Evolutionary conservation across 1,140 invertebrate species (phyloP), one percentile per base, ranked within the genome.

Genomic region (Leptinotarsa defecta): DNA sequence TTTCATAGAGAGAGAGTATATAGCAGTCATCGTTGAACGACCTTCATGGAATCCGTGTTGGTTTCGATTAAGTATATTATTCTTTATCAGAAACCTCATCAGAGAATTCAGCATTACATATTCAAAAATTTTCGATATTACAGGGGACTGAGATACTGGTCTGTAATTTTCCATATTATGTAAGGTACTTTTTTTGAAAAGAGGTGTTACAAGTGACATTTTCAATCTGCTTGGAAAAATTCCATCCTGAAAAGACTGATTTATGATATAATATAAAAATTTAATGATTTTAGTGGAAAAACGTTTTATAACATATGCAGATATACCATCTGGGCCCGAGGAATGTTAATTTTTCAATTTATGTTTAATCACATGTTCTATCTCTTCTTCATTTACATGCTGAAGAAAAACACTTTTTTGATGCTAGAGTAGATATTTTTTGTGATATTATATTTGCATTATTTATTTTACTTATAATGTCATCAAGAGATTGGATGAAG

Each of bases 291-390:
- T 13, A 61, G 11, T 61, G 57, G 57, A 61, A 61, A 61, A 13
- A 61, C 57, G 57, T 61, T 27, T 27, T 0, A 27, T 27, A 27
- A 27, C 27, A 27, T 27, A 27, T 27, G 27, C 27, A 27, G 27
- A 27, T 27, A 6, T 27, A 27, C 6, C 27, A 27, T 27, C 27
- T 27, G 27, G 27, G 27, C 1, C 27, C 0, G 57, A 61, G 57
- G 57, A 61, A 61, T 61, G 57, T 61, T 13, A 13, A 61, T 61
- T 61, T 61, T 61, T 61, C 57, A 61, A 61, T 61, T 61, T 61
- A 61, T 61, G 57, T 61, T 61, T 13, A 17, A 61, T 61, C 13
- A 61, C 13, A 61, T 61, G 57, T 19, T 61, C 11, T 61, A 61
- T 61, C 57, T 61, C 57, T 27, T 27, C 27, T 27, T 27, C 27